Base-by-base conservation (phyloP, 2,797 vertebrate genomes). In the Cuniculus paca region DNA sequence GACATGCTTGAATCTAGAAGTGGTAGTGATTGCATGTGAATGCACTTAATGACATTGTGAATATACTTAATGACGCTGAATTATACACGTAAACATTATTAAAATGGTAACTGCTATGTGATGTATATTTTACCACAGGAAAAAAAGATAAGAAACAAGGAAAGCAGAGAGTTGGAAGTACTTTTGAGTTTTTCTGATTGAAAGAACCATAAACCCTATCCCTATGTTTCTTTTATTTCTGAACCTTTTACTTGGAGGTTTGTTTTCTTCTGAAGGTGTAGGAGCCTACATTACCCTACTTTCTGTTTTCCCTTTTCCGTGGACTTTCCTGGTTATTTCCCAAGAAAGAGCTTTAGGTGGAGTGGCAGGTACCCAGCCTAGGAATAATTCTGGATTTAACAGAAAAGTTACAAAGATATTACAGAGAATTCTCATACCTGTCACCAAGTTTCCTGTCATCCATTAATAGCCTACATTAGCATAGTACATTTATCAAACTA, bases 371-470 rank as follows among this genome's bases (percentile, higher is more conserved):
- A 65, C 16, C 8, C 58, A 11, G 5, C 13, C 19, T 50, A 22
- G 36, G 61, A 22, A 58, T 54, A 48, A 56, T 79, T 82, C 60
- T 34, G 86, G 16, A 54, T 52, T 83, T 70, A 95, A 58, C 22
- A 56, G 42, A 45, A 90, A 85, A 85, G n/a, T 50, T 52, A 56
- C 28, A 61, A 81, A 95, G 79, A 65, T 65, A 85, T 77, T 77
- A 48, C 8, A 89, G 36, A 26, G 48, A 61, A 54, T 83, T 89
- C 52, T 60, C 17, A 8, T 9, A 3, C 9, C n/a, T 70, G 78
- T 78, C 16, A 5, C 79, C 3, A 7, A 19, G 16, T 65, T 85
- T 65, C 22, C 16, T 6, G 19, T 26, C 36, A 36, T 22, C 5
- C 34, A 7, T 80, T 54, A 65, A 28, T 89, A 50, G 63, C 42